phyloP scores from a whole-genome alignment of 1,140 invertebrate genomes.

The Eurosta solidaginis region DNA sequence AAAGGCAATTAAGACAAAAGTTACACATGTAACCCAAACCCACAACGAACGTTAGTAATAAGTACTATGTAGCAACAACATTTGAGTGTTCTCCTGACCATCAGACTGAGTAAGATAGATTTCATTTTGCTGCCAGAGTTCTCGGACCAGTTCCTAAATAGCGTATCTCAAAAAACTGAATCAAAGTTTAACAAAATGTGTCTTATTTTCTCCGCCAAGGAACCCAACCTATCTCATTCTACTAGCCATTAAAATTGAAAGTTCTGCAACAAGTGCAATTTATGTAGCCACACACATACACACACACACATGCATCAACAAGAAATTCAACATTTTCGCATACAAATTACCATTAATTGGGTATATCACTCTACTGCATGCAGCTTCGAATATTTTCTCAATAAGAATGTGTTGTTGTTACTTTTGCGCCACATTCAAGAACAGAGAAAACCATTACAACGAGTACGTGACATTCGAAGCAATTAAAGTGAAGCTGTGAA shows the following conservation, averaged over 20 bases:
- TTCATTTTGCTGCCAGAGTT: too few species aligned
- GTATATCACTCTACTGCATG: not conserved
- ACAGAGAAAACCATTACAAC: not conserved
- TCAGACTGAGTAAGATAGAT: too few species aligned
- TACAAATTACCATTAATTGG: slow-evolving; percentile 16
- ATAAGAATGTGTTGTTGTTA: slow-evolving; percentile 1
- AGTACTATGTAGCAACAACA: too few species aligned
- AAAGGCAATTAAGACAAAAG: too few species aligned
- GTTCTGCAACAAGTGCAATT: not conserved
- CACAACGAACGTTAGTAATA: too few species aligned
- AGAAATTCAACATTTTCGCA: not conserved
- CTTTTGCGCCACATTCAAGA: not conserved
- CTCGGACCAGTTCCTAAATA: too few species aligned
- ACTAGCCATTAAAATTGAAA: too few species aligned
- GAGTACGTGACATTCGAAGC: not conserved
- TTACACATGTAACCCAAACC: too few species aligned
- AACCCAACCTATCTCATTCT: too few species aligned
- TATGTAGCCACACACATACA: not conserved
- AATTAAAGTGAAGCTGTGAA: not conserved
- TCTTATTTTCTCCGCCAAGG: not conserved
- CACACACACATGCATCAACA: not conserved
- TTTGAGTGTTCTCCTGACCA: too few species aligned
- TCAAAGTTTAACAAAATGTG: too few species aligned
- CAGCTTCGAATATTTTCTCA: not conserved
- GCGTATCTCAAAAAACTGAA: too few species aligned